A percentile compares a stretch with the other conserved stretches of the same genome.
Conservation (phyloP, 2,888 invertebrate genomes). For the Pherbina coryleti region DNA sequence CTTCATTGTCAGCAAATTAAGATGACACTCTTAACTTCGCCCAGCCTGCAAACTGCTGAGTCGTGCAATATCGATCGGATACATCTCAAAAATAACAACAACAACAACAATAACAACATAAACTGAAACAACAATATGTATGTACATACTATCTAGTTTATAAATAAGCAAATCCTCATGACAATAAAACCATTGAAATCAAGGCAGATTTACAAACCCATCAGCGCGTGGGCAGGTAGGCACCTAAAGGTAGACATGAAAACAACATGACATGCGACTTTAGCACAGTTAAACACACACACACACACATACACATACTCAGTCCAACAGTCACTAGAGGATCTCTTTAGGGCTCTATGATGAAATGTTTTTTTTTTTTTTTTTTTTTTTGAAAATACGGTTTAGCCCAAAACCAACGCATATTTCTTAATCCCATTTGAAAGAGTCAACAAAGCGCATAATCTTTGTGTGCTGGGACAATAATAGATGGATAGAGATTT, state of each 20-base stretch:
- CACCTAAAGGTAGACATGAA: neutral
- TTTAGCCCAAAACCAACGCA: constrained; percentile 8
- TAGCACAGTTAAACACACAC: no score
- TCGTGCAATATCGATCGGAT: neutral
- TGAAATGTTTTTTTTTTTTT: neutral
- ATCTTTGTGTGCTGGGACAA: constrained; percentile 31
- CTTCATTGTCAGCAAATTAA: neutral
- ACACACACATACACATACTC: no score
- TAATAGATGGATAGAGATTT: neutral
- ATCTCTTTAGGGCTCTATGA: no score
- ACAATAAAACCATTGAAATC: constrained; percentile 1
- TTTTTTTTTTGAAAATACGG: neutral
- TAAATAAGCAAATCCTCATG: neutral
- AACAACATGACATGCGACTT: neutral
- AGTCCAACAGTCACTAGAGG: neutral
- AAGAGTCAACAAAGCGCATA: constrained; percentile 61
- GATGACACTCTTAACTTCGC: neutral
- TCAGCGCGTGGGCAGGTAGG: constrained; percentile 11
- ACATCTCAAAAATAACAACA: neutral
- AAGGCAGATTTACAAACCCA: neutral
- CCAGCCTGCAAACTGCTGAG: neutral
- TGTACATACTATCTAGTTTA: neutral
- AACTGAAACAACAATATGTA: neutral
- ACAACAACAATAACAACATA: neutral
- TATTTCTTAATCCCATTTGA: constrained; percentile 60